Conservation (phyloP, 1,140 invertebrate genomes). For the Heliothis subflexa region DNA sequence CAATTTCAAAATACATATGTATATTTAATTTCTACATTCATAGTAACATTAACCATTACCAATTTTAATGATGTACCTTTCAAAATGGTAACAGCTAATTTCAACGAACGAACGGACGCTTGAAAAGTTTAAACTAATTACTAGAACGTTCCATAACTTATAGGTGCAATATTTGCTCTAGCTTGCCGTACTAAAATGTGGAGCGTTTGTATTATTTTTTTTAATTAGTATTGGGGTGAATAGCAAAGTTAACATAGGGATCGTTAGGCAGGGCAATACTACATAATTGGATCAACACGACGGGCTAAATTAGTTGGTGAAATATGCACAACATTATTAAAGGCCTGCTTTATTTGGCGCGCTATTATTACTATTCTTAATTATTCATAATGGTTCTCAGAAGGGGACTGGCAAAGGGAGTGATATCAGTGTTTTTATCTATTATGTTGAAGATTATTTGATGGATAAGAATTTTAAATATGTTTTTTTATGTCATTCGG, state of each 20-base stretch:
- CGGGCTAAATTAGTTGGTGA: conserved; percentile 72
- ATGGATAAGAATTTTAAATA: too few relatives aligned
- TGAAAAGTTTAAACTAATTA: too few relatives aligned
- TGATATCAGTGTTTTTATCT: not conserved
- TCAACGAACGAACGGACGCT: too few relatives aligned
- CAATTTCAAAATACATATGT: too few relatives aligned
- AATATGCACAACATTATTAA: conserved; percentile 75
- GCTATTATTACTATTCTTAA: conserved; percentile 60
- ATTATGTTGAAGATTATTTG: not conserved
- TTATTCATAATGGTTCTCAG: conserved; percentile 53
- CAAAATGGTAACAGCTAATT: too few relatives aligned
- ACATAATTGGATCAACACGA: conserved; percentile 72
- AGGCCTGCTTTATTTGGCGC: conserved; percentile 57
- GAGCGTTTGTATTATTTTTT: conserved; percentile 11
- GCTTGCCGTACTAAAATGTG: not conserved
- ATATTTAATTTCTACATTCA: too few relatives aligned
- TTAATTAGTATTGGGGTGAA: conserved; percentile 58
- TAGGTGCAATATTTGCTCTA: too few relatives aligned
- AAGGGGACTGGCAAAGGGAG: conserved; percentile 21
- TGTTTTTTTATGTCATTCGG: too few relatives aligned
- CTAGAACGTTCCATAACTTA: too few relatives aligned
- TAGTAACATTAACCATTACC: too few relatives aligned
- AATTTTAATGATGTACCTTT: too few relatives aligned
- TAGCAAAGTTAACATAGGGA: conserved; percentile 65
- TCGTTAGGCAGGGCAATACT: conserved; percentile 57